phyloP scores from a whole-genome alignment of 2,797 vertebrate genomes.

The Cryptoblepharus egeriae region DNA sequence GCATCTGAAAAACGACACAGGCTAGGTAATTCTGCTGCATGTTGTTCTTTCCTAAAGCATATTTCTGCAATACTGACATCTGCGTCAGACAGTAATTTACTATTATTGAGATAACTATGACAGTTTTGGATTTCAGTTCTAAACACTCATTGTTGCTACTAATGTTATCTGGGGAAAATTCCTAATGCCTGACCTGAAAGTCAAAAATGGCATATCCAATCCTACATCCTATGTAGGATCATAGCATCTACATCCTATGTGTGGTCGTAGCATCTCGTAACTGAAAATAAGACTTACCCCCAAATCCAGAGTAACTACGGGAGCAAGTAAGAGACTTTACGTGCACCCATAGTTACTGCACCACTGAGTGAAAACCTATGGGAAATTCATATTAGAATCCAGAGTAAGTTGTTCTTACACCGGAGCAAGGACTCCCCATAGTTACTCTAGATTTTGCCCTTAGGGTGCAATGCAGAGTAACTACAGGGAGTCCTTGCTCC shows the following conservation, averaged over 20 bases:
- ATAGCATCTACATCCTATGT: too few species aligned
- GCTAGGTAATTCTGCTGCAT: conserved; percentile 75
- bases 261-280: background rate
- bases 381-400: too few species aligned
- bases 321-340: too few species aligned
- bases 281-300: background rate
- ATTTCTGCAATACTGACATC: background rate
- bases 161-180: background rate
- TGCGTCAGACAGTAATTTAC: background rate
- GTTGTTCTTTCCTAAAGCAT: background rate
- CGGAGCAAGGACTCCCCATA: too few species aligned
- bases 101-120: background rate
- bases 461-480: too few species aligned
- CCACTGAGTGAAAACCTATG: too few species aligned
- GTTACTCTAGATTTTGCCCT: too few species aligned
- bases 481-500: too few species aligned
- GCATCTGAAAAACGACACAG: conserved; percentile 85
- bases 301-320: too few species aligned
- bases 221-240: background rate
- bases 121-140: background rate
- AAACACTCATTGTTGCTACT: background rate
- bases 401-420: too few species aligned
- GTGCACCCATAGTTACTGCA: too few species aligned
- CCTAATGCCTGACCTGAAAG: background rate
- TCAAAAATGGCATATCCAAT: background rate